These are phyloP conservation scores for Lucifuga dentata DNA, from an alignment of 2,113 vertebrate species.

Conservation along the genomic window DNA sequence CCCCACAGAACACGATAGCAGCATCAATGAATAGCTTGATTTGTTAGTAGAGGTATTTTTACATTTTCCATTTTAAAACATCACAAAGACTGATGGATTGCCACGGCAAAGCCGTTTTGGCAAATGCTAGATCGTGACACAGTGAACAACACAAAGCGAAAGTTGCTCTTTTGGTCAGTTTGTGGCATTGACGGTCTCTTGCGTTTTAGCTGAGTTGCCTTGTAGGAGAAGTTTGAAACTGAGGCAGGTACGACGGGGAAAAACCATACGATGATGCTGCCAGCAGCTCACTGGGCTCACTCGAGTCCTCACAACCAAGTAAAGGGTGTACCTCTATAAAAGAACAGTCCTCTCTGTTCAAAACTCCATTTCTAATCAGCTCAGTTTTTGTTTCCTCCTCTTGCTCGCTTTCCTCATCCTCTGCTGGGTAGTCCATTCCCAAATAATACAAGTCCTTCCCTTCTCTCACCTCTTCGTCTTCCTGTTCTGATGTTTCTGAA, in stretches of 20 bases:
- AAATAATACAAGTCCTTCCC: constrained; percentile 85
- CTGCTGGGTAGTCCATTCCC: constrained; percentile 70
- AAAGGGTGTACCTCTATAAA: constrained; percentile 65
- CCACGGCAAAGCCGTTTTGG: constrained; percentile 27
- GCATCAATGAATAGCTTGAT: constrained; percentile 45
- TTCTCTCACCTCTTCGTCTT: constrained; percentile 63
- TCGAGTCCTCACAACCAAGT: constrained; percentile 24
- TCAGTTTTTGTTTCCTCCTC: constrained; percentile 48
- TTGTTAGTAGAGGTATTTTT: constrained; percentile 24
- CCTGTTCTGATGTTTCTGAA: constrained; percentile 84
- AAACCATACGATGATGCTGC: constrained; percentile 39
- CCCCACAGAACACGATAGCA: constrained; percentile 54
- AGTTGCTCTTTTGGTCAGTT: background rate
- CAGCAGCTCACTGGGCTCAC: constrained; percentile 46
- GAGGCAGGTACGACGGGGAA: constrained; percentile 88
- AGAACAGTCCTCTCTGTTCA: constrained; percentile 45
- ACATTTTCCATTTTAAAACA: constrained; percentile 21
- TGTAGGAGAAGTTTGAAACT: constrained; percentile 83
- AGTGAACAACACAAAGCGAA: background rate
- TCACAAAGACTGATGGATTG: background rate
- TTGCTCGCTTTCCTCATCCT: constrained; percentile 67
- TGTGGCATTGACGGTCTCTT: constrained; percentile 33
- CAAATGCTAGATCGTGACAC: constrained; percentile 5
- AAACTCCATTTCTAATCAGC: constrained; percentile 60
- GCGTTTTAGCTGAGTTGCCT: constrained; percentile 67